A percentile compares a stretch with the other conserved stretches of the same genome.
Conservation (phyloP, 2,797 vertebrate genomes). For the Rhinatrema bivittatum region DNA sequence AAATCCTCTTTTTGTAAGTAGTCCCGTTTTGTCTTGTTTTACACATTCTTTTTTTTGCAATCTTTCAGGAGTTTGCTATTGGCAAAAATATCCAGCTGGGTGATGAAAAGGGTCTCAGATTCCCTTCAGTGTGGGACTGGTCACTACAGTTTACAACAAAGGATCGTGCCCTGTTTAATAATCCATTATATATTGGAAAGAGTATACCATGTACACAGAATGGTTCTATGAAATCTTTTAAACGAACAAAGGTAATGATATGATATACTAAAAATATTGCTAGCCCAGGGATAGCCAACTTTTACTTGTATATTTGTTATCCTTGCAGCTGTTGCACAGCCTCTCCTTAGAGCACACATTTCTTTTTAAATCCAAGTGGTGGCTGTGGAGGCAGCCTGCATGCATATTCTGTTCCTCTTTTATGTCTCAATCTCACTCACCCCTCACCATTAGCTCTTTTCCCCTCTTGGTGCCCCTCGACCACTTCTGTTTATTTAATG, state of each 20-base stretch:
- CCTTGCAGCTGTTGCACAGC: too few relatives aligned
- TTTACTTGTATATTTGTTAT: too few relatives aligned
- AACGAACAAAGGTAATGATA: slow-evolving; percentile 74
- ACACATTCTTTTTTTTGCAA: not conserved
- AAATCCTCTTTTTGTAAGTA: too few relatives aligned
- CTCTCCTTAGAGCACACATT: too few relatives aligned
- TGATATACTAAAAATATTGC: not conserved
- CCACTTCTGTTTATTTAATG: too few relatives aligned
- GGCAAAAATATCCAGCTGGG: slow-evolving; percentile 83
- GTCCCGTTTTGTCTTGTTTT: too few relatives aligned
- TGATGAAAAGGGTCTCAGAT: slow-evolving; percentile 72
- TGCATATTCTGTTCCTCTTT: too few relatives aligned
- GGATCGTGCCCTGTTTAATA: slow-evolving; percentile 89
- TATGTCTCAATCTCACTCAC: too few relatives aligned
- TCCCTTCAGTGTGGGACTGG: slow-evolving; percentile 97
- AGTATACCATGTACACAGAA: slow-evolving; percentile 70
- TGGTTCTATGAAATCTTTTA: slow-evolving; percentile 72
- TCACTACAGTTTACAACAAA: slow-evolving; percentile 79
- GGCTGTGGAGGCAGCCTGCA: too few relatives aligned
- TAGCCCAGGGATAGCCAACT: not conserved
- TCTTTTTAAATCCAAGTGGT: too few relatives aligned
- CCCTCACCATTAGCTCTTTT: too few relatives aligned
- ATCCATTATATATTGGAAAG: slow-evolving; percentile 87
- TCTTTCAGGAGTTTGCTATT: slow-evolving; percentile 77
- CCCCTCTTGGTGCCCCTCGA: too few relatives aligned